A percentile compares a stretch with the other conserved stretches of the same genome.
These are phyloP conservation scores for Phenganax subtilis DNA, from an alignment of 92 coral and sea anemone species.

Conservation along the genomic window DNA sequence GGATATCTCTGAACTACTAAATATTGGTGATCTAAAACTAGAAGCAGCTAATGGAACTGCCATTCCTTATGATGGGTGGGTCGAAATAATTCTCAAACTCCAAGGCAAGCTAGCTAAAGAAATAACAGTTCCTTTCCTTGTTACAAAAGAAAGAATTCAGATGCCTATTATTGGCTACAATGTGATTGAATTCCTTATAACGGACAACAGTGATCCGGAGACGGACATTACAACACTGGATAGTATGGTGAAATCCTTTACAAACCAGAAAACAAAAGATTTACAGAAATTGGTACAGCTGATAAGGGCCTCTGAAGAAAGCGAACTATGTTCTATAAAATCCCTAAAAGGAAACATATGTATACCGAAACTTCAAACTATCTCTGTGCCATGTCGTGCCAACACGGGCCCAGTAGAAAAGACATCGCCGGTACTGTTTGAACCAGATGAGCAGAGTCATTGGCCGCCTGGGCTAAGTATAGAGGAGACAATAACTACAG, in stretches of 20 bases:
- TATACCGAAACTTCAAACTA: slow-evolving; percentile 5
- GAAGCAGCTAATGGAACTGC: slow-evolving; percentile 49
- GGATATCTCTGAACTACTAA: slow-evolving; percentile 38
- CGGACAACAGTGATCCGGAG: background rate
- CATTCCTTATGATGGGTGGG: slow-evolving; percentile 46
- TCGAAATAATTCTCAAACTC: slow-evolving; percentile 52
- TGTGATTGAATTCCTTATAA: too few species aligned
- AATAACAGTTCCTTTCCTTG: slow-evolving; percentile 47
- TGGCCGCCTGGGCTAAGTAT: slow-evolving; percentile 31
- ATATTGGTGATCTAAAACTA: slow-evolving; percentile 20
- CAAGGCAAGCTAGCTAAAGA: slow-evolving; percentile 30
- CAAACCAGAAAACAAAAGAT: background rate
- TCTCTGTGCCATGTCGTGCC: slow-evolving; percentile 23
- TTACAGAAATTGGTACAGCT: slow-evolving; percentile 10
- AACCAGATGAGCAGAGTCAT: slow-evolving; percentile 22
- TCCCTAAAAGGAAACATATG: background rate
- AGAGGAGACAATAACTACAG: slow-evolving; percentile 10
- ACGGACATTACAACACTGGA: background rate
- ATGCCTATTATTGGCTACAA: too few species aligned
- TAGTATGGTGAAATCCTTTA: slow-evolving; percentile 1
- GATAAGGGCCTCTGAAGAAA: background rate
- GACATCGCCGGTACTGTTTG: slow-evolving; percentile 23
- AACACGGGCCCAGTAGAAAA: slow-evolving; percentile 22
- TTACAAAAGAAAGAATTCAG: background rate
- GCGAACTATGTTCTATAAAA: slow-evolving; percentile 12